Evolutionary conservation across 2,113 vertebrate species (phyloP).

Genomic region (Brachionichthys hirsutus): DNA sequence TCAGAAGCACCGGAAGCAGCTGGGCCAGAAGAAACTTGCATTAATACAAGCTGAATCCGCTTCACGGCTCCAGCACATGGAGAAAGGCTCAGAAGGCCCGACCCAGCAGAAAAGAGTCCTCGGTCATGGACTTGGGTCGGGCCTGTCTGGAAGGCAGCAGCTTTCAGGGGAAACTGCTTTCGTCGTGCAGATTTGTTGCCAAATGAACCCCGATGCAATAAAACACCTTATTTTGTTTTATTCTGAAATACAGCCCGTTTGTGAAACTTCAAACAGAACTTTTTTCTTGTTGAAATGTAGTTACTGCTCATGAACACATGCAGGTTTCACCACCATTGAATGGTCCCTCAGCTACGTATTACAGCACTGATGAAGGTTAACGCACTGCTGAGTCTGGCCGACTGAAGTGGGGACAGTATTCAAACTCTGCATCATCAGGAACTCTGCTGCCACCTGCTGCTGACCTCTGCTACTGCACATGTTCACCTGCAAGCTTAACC

Average conservation of each 20-base stretch:
- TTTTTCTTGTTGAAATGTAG: no score
- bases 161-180: constrained; percentile 44
- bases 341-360: no score
- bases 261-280: no score
- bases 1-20: no score
- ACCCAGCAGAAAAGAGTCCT: neutral
- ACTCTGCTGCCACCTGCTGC: constrained; percentile 56
- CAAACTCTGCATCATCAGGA: neutral
- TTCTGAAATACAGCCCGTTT: no score
- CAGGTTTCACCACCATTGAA: no score
- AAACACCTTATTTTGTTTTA: no score
- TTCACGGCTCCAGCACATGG: no score
- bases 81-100: neutral
- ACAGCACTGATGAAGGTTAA: neutral
- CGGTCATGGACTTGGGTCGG: constrained; percentile 38
- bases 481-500: neutral
- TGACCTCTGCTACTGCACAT: neutral
- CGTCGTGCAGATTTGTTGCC: constrained; percentile 17
- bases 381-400: constrained; percentile 16
- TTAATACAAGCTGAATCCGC: no score
- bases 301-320: no score
- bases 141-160: constrained; percentile 56
- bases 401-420: constrained; percentile 1
- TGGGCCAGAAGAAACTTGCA: no score
- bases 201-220: no score